Base-by-base conservation (phyloP, 2,113 vertebrate genomes). In the Anguilla rostrata region DNA sequence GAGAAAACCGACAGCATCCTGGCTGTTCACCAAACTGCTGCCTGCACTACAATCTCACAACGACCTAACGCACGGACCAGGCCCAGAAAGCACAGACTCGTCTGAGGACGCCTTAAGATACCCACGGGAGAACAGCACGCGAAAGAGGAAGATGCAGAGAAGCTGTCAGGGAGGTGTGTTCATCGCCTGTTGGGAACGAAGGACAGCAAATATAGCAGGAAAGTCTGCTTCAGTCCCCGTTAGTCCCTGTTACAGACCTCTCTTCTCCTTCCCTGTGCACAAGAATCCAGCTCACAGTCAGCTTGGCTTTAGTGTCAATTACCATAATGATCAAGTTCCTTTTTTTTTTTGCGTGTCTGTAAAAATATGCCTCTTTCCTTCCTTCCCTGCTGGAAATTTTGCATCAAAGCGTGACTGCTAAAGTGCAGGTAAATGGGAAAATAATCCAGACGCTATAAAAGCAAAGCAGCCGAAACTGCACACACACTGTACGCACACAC, bases 31-130 rank as follows among this genome's bases (percentile, higher is more conserved):
- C 20, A 7, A 71, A 71, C 11, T 34, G 71, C 26, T 34, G 71
- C 71, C 26, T n/a, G n/a, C 12, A 75, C 26, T 11, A 12, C 71
- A 34, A 75, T 12, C 26, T 14, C 71, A 7, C 3, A 11, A 11
- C 9, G n/a, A 0, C 2, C n/a, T n/a, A 26, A 34, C 8, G 66
- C 11, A 1, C 4, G 12, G 83, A 39, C 46, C 29, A 11, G 43
- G 8, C n/a, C 57, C 79, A 43, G 85, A 66, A 63, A 75, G 71
- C 78, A 63, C 86, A 79, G 86, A 83, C 85, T 83, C 57, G 85
- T 86, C 87, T 84, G 90, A 88, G 88, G 86, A 87, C 82, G 88
- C 89, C 86, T 87, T 84, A 88, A 88, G 83, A 81, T 53, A 29
- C 78, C 56, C 75, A 85, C 78, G 40, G 83, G 87, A 86, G 66